Evolutionary conservation across 2,888 invertebrate species (phyloP), one percentile per base, ranked within the genome.

Genomic region (Arrhopalites spinosus): DNA sequence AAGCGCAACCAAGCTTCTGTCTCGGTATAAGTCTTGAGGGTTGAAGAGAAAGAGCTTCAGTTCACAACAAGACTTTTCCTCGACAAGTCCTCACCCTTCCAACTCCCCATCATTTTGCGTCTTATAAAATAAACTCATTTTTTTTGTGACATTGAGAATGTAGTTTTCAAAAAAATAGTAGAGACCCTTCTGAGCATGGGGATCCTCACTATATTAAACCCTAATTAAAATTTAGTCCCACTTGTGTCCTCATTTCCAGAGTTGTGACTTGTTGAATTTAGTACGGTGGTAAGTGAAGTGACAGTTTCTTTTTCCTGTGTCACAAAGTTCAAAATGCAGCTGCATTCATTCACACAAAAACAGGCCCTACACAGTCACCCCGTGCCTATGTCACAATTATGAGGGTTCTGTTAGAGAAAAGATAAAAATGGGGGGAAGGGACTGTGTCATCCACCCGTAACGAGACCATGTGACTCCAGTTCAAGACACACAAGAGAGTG

Each of bases 221-320:
- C 63, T 63, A 63, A 63, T 63, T 63, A 63, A 63, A 63, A 30
- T 59, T 59, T 29, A 63, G 27, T 63, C 25, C 30, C 15, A 50
- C 50, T 15, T 50, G 50, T 50, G 50, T 8, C 7, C 15, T 66
- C 30, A 43, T 66, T 66, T 66, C 43, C n/a, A n/a, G n/a, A n/a
- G n/a, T n/a, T n/a, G 66, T 66, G 66, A 66, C 66, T 66, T 66
- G 66, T 43, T 66, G 66, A 66, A 30, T 43, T n/a, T 20, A 66
- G 66, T 36, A 50, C 8, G n/a, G 17, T n/a, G 50, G 36, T 36
- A 43, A 66, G 66, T 66, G 66, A 66, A 17, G 30, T 66, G 66
- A 66, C 66, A 66, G 66, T 66, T n/a, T 43, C 43, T 66, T 13
- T n/a, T 43, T 11, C 66, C 5, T 29, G 3, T 63, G 25, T 3